Evolutionary conservation across 1,140 invertebrate species (phyloP).

Genomic region (Sipha flava): DNA sequence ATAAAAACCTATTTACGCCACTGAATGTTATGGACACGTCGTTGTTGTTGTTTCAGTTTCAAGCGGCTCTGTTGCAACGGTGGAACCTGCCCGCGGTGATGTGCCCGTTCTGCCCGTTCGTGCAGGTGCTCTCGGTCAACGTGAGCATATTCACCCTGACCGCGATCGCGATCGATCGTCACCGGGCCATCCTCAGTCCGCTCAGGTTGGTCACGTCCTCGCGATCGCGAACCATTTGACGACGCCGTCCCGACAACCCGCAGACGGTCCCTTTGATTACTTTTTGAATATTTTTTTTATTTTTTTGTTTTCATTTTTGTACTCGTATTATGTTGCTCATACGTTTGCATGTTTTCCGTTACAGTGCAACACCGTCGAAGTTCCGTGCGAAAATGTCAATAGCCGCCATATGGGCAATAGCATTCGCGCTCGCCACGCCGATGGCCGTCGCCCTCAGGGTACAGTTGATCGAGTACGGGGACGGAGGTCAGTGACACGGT

Average conservation of each 20-base stretch:
- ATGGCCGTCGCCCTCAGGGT: constrained; percentile 59
- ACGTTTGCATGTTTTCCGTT: constrained; percentile 41
- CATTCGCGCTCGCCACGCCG: constrained; percentile 53
- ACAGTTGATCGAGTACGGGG: constrained; percentile 39
- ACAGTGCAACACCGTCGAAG: constrained; percentile 59
- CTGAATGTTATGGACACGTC: too few species aligned
- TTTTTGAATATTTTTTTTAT: too few species aligned
- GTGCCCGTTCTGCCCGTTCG: constrained; percentile 51
- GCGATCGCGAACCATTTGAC: too few species aligned
- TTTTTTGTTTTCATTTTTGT: not conserved
- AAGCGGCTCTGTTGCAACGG: constrained; percentile 50
- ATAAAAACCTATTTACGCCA: too few species aligned
- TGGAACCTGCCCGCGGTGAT: constrained; percentile 52
- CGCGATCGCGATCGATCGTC: constrained; percentile 49
- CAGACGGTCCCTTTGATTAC: too few species aligned
- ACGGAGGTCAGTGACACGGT: constrained; percentile 35
- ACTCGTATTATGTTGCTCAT: not conserved
- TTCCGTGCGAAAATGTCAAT: constrained; percentile 59
- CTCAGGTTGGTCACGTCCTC: constrained; percentile 38
- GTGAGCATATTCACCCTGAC: constrained; percentile 52
- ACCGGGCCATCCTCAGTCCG: constrained; percentile 41
- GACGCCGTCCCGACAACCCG: too few species aligned
- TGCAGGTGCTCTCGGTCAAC: constrained; percentile 50
- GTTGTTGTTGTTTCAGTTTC: constrained; percentile 45
- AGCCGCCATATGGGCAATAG: constrained; percentile 58